Evolutionary conservation across 2,797 vertebrate species (phyloP), one percentile per base, ranked within the genome.

Genomic region (Ctenopoma kingsleyae): DNA sequence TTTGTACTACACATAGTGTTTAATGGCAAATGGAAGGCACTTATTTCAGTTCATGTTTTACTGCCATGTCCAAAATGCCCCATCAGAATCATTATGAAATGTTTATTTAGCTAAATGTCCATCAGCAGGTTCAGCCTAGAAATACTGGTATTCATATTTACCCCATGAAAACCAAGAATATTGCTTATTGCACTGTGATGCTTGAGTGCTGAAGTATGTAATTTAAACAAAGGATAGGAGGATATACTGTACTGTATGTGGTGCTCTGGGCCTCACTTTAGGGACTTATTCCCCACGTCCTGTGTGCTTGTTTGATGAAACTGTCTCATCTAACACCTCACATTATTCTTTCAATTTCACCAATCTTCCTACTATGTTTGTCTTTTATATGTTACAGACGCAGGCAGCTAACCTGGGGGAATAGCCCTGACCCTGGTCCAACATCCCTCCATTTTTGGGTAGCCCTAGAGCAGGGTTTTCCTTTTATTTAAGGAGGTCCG

Each of bases 241-340:
- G 56, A 48, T 32, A 9, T 32, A 32, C 30, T 9, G 7, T 8
- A 32, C 30, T 74, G 27, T 69, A 67, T 71, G 57, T 51, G 36
- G 66, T 63, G 53, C 62, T 72, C 44, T 0, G 46, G 59, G 64
- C 74, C 51, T 70, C 60, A 65, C 66, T 72, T 65, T 53, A 62
- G 78, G 73, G 62, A 55, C 61, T 66, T 30, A 53, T 76, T 71
- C 77, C 62, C 80, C 47, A 48, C 55, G 73, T 57, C 23, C 58
- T 2, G 3, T 43, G 67, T 70, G 50, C 47, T 66, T 86, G 76
- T 89, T 87, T 83, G 77, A 70, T 9, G n/a, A 74, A 74, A 65
- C 82, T 77, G 81, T 74, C 80, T 84, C 69, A 87, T 86, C 78
- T 78, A 74, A 78, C 74, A 72, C 68, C 76, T 78, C 70, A 55